Evolutionary conservation across 2,888 invertebrate genomes (phyloP).

Genomic region (Ernsta delagoae): DNA sequence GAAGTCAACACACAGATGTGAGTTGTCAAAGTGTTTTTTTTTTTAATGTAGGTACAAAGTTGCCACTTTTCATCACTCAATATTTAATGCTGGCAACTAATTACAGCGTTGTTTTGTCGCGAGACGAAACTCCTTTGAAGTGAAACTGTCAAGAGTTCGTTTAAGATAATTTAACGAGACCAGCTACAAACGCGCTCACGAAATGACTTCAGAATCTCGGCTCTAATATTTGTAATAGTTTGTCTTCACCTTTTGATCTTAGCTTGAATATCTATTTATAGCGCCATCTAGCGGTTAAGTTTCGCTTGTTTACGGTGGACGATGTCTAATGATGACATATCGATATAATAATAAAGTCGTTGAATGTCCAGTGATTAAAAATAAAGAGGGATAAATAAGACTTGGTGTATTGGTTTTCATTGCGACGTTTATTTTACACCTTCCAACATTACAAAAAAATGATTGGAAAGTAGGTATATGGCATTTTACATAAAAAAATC

Average conservation of each 20-base stretch:
- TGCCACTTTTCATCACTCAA: constrained; percentile 49
- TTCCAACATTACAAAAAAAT: too few species aligned
- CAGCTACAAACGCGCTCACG: constrained; percentile 36
- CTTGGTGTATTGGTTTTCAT: too few species aligned
- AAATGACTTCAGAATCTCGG: constrained; percentile 41
- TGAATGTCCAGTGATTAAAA: too few species aligned
- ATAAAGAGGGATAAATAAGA: too few species aligned
- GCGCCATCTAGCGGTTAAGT: constrained; percentile 32
- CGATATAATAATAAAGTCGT: constrained; percentile 18
- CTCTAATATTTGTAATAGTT: constrained; percentile 46
- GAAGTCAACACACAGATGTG: constrained; percentile 18
- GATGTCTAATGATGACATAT: constrained; percentile 40
- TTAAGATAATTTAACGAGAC: constrained; percentile 60
- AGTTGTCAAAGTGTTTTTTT: constrained; percentile 8
- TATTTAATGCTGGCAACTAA: constrained; percentile 53
- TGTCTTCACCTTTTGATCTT: constrained; percentile 50
- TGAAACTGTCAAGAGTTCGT: constrained; percentile 52
- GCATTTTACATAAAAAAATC: too few species aligned
- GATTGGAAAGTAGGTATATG: too few species aligned
- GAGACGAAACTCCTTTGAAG: constrained; percentile 55
- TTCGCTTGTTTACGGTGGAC: constrained; percentile 31
- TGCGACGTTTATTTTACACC: too few species aligned
- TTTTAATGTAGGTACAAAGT: constrained; percentile 16
- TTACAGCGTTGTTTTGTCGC: constrained; percentile 44
- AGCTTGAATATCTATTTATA: constrained; percentile 40